phyloP scores from a whole-genome alignment of 2,888 invertebrate species.

The Caenorhabditis sp. region DNA sequence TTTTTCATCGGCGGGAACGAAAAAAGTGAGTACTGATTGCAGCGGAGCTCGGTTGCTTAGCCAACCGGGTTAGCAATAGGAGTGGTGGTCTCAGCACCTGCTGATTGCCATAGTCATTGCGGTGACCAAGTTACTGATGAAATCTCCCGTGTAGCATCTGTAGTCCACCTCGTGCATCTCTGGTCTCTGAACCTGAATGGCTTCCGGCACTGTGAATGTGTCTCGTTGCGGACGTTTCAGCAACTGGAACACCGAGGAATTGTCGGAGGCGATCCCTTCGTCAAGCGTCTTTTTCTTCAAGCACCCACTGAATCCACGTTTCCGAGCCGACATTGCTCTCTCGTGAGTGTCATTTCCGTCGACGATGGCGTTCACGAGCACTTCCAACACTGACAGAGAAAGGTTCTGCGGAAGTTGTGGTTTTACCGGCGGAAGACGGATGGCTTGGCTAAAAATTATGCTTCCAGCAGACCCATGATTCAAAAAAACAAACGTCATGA shows the following conservation, averaged over 20 bases:
- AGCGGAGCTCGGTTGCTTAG: no score
- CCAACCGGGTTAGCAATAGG: neutral
- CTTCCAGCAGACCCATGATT: no score
- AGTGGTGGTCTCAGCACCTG: neutral
- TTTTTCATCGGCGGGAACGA: no score
- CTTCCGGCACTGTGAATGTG: slow-evolving; percentile 56
- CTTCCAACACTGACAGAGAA: slow-evolving; percentile 20
- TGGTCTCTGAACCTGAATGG: slow-evolving; percentile 48
- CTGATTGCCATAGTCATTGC: slow-evolving; percentile 39
- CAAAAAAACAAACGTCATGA: slow-evolving; percentile 36
- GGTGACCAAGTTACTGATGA: slow-evolving; percentile 40
- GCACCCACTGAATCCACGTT: slow-evolving; percentile 31
- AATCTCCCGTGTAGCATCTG: slow-evolving; percentile 45
- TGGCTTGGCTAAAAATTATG: slow-evolving; percentile 7
- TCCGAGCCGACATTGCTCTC: slow-evolving; percentile 36
- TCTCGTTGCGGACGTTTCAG: slow-evolving; percentile 40
- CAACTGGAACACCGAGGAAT: slow-evolving; percentile 34
- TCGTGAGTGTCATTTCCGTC: slow-evolving; percentile 57
- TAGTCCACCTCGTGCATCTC: slow-evolving; percentile 57
- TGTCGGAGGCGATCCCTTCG: neutral
- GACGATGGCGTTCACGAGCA: slow-evolving; percentile 48
- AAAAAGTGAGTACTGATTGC: no score
- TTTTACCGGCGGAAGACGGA: slow-evolving; percentile 5
- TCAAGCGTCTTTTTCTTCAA: slow-evolving; percentile 30
- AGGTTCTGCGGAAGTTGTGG: slow-evolving; percentile 17